Evolutionary conservation across 2,797 vertebrate species (phyloP).

Genomic region (Argentina silus): DNA sequence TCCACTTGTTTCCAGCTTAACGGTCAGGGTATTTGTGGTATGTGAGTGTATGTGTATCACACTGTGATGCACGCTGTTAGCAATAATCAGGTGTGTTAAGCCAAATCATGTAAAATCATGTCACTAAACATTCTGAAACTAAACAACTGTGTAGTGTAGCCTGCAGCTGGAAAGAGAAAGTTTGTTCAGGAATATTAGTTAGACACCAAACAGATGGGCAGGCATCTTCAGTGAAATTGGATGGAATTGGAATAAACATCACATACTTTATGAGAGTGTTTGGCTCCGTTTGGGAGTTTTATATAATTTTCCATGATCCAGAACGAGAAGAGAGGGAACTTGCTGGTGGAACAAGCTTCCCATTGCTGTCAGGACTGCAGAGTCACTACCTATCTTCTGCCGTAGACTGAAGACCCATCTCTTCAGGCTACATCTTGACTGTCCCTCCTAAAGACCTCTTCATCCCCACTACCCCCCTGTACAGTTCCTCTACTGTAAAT

Average conservation of each 20-base stretch:
- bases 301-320: background rate
- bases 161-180: background rate
- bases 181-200: background rate
- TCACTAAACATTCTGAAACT: background rate
- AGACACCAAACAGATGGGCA: background rate
- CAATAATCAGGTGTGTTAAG: slow-evolving; percentile 9
- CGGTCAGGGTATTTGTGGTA: slow-evolving; percentile 48
- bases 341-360: too few species aligned
- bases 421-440: too few species aligned
- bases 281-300: background rate
- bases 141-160: background rate
- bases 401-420: too few species aligned
- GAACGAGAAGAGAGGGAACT: too few species aligned
- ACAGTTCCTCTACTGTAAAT: background rate
- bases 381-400: too few species aligned
- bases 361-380: too few species aligned
- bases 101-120: background rate
- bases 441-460: too few species aligned
- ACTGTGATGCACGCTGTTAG: slow-evolving; percentile 15
- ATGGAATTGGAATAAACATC: background rate
- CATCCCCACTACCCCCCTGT: background rate
- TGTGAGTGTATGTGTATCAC: slow-evolving; percentile 26
- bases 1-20: slow-evolving; percentile 67
- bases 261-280: background rate
- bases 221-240: background rate